A percentile compares a stretch with the other conserved stretches of the same genome.
Conservation (phyloP, 2,888 invertebrate species). For the Himalopsyche anomala region DNA sequence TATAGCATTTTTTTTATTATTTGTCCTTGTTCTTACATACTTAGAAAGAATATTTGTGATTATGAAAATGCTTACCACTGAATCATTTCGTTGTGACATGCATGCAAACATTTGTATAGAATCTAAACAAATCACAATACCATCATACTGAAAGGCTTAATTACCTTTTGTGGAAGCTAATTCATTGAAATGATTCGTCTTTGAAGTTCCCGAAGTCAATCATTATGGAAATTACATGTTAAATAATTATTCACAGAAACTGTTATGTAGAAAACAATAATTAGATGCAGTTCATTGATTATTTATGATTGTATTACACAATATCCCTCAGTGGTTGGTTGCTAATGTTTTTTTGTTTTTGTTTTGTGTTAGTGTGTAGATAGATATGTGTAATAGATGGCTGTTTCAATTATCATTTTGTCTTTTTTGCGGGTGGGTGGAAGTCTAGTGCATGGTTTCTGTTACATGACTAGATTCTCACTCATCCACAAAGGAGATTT, state of each 20-base stretch:
- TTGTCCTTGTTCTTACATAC: no score
- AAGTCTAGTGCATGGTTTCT: slow-evolving; percentile 75
- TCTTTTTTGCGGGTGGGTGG: slow-evolving; percentile 76
- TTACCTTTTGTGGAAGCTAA: no score
- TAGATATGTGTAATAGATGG: slow-evolving; percentile 51
- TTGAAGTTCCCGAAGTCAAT: neutral
- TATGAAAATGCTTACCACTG: no score
- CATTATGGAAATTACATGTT: neutral
- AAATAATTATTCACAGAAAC: neutral
- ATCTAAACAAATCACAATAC: no score
- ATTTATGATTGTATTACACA: slow-evolving; percentile 37
- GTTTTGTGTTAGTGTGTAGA: slow-evolving; percentile 59
- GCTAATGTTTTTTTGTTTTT: slow-evolving; percentile 54
- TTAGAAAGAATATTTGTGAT: no score
- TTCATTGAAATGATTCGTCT: no score
- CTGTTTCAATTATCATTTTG: slow-evolving; percentile 47
- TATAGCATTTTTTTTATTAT: no score
- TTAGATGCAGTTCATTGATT: slow-evolving; percentile 18
- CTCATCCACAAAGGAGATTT: slow-evolving; percentile 77
- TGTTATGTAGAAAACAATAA: neutral
- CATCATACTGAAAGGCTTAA: no score
- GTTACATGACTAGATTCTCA: slow-evolving; percentile 82
- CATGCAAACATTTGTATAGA: no score
- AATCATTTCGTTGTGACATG: no score
- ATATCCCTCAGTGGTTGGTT: slow-evolving; percentile 5